Percentiles rank a stretch among this genome's conserved stretches.
Evolutionary conservation across 2,888 invertebrate genomes (phyloP).

Genomic region (Siphonodentalium dalli): DNA sequence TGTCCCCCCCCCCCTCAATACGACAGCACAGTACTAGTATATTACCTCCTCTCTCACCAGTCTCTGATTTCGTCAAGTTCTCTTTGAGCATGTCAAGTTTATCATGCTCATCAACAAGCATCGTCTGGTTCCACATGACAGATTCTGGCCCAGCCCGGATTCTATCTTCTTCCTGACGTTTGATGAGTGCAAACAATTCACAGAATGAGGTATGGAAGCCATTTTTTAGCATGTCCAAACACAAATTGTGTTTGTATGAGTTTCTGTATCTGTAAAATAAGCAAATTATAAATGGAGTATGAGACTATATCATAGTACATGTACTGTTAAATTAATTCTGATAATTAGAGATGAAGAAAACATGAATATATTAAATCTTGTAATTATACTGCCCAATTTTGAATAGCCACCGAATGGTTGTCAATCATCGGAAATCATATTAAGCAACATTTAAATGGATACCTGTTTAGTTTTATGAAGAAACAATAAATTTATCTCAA

Average conservation of each 20-base stretch:
- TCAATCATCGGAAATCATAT: too few species aligned
- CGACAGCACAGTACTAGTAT: too few species aligned
- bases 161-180: slow-evolving; percentile 54
- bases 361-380: too few species aligned
- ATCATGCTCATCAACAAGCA: slow-evolving; percentile 58
- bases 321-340: too few species aligned
- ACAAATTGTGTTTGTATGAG: slow-evolving; percentile 62
- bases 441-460: too few species aligned
- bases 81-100: slow-evolving; percentile 58
- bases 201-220: slow-evolving; percentile 62
- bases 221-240: slow-evolving; percentile 61
- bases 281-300: not conserved
- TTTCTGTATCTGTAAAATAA: slow-evolving; percentile 52
- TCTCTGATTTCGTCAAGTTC: slow-evolving; percentile 57
- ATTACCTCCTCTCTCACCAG: slow-evolving; percentile 53
- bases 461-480: too few species aligned
- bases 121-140: slow-evolving; percentile 54
- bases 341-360: too few species aligned
- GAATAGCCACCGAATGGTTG: too few species aligned
- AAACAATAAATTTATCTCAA: too few species aligned
- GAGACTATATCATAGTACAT: not conserved
- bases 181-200: slow-evolving; percentile 60
- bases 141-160: slow-evolving; percentile 61
- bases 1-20: not conserved
- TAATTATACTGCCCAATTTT: too few species aligned